Conservation (phyloP, 1,140 invertebrate genomes). For the Gryon sp. region DNA sequence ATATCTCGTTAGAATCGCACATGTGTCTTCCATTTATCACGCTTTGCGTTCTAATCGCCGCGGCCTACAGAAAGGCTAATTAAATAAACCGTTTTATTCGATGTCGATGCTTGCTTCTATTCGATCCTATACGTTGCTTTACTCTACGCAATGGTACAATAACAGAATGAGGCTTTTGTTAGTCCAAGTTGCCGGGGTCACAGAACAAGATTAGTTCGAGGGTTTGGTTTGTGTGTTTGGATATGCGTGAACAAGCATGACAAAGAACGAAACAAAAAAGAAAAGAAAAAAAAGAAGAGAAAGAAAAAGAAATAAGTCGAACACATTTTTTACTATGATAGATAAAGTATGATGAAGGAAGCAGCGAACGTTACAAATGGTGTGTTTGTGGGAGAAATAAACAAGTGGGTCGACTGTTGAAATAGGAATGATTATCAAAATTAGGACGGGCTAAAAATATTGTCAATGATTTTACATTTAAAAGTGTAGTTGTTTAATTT, state of each 20-base stretch:
- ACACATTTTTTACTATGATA: conserved; percentile 6
- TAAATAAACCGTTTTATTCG: conserved; percentile 62
- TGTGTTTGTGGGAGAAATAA: conserved; percentile 37
- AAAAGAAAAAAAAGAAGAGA: background rate
- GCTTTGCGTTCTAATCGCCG: conserved; percentile 60
- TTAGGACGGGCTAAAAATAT: conserved; percentile 44
- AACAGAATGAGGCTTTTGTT: conserved; percentile 74
- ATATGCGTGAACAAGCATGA: background rate
- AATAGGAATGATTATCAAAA: conserved; percentile 49
- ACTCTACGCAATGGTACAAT: conserved; percentile 70
- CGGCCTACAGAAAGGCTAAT: conserved; percentile 53
- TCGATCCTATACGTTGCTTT: conserved; percentile 62
- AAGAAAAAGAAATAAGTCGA: conserved; percentile 18
- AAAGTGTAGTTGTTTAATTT: conserved; percentile 5
- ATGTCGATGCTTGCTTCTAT: conserved; percentile 56
- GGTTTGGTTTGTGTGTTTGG: background rate
- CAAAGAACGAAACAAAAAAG: background rate
- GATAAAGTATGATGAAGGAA: conserved; percentile 28
- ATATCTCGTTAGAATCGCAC: conserved; percentile 59
- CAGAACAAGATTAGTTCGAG: conserved; percentile 52
- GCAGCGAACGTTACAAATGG: conserved; percentile 16
- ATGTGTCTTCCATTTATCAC: conserved; percentile 65
- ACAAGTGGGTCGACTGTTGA: conserved; percentile 40
- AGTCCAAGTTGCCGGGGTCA: conserved; percentile 62
- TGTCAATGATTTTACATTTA: too few relatives aligned